Base-by-base conservation (phyloP, 30 jellyfish, hydroid and myxozoan genomes). In the Catostylus mosaicus region DNA sequence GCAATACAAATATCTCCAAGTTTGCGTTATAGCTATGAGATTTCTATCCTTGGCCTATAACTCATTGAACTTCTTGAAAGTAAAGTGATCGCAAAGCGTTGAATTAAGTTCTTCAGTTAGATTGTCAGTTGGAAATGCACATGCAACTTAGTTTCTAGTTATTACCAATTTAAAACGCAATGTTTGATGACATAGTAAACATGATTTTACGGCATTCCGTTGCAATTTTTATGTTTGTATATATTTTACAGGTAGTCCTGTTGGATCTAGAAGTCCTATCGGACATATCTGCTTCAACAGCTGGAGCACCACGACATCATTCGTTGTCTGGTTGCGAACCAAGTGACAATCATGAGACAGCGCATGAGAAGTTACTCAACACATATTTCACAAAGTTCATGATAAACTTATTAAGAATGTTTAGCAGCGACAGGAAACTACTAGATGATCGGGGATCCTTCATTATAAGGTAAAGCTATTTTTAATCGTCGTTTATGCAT, bases 211-310 rank as follows among this genome's bases (percentile, higher is more conserved):
- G n/a, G n/a, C n/a, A n/a, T n/a, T n/a, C n/a, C n/a, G n/a, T n/a
- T n/a, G n/a, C n/a, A n/a, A n/a, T n/a, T n/a, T 43, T 9, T 43
- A 43, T 50, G 2, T 4, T 16, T 5, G 63, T 4, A 4, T 50
- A 16, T 50, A 5, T 30, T 30, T 67, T 59, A 11, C 68, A 92
- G 98, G 98, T 92, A 20, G 98, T 92, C 9, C 85, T 92, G 26
- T 94, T 92, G 66, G 98, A 92, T 81, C 85, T 92, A 14, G 98
- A 92, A 65, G 98, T 92, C 38, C 68, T 92, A 69, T 77, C 98
- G 19, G 98, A 92, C 54, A 92, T 92, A 40, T 92, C 98, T 0
- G 98, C 98, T 34, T 92, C 98, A 26, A 77, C 98, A 34, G 98
- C 98, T 1, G 98, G 98, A 43, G 93, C 96, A 11, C 98, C 98